A percentile compares a stretch with the other conserved stretches of the same genome.
phyloP scores from a whole-genome alignment of 2,113 vertebrate species.

The Montifringilla adamsi region DNA sequence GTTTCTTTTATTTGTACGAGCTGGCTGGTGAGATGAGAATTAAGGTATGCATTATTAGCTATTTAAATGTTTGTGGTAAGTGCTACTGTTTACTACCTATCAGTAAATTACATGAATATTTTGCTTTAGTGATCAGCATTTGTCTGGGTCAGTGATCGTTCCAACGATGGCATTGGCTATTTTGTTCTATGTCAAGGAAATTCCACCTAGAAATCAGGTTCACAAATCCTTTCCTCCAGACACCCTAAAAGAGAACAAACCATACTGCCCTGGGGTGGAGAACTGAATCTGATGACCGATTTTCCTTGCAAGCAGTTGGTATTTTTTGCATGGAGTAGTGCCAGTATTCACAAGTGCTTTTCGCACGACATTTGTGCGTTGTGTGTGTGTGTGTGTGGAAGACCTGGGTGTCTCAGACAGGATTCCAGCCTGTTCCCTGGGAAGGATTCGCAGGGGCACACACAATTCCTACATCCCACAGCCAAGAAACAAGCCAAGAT shows the following conservation, averaged over 20 bases:
- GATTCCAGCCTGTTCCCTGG: slow-evolving; percentile 29
- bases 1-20: slow-evolving; percentile 58
- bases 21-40: slow-evolving; percentile 58
- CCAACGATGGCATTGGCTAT: not conserved
- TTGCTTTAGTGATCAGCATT: slow-evolving; percentile 60
- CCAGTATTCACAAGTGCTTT: slow-evolving; percentile 71
- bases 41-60: slow-evolving; percentile 65
- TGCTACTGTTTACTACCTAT: slow-evolving; percentile 55
- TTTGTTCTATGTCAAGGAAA: slow-evolving; percentile 40
- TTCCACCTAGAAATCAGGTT: slow-evolving; percentile 61
- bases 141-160: slow-evolving; percentile 47
- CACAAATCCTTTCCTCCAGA: slow-evolving; percentile 64
- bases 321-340: slow-evolving; percentile 76
- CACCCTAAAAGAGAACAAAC: slow-evolving; percentile 24
- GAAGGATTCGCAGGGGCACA: slow-evolving; percentile 45
- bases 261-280: slow-evolving; percentile 44
- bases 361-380: slow-evolving; percentile 66
- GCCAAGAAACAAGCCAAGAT: slow-evolving; percentile 59
- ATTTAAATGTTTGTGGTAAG: slow-evolving; percentile 58
- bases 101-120: slow-evolving; percentile 61
- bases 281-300: slow-evolving; percentile 55
- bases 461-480: slow-evolving; percentile 54
- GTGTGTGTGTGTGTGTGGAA: slow-evolving; percentile 14
- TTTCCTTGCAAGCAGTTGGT: slow-evolving; percentile 63
- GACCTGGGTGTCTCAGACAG: slow-evolving; percentile 50